Evolutionary conservation across 2,113 vertebrate species (phyloP), one percentile per base, ranked within the genome.

Genomic region (Lagopus leucura): DNA sequence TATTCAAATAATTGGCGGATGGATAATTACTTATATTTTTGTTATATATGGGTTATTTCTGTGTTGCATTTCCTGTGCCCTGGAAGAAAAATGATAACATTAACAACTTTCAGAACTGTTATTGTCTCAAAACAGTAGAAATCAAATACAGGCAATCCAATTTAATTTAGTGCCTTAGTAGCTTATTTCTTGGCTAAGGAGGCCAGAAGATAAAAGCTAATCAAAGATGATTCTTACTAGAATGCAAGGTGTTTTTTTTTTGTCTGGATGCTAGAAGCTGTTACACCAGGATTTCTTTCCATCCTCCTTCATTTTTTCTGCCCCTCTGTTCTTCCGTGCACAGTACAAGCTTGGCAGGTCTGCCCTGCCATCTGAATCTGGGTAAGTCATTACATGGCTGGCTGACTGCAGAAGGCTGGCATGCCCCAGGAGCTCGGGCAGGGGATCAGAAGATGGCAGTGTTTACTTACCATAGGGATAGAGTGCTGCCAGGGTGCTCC

Each of bases 401-500:
- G 21, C 58, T 73, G 78, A 8, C 48, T 57, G 65, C 43, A 67
- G 60, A 1, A 15, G 84, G 22, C 71, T 91, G 89, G 8, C n/a
- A 9, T 32, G 75, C 19, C 72, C 38, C 38, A 2, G 32, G 45
- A 78, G 47, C 61, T 55, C 32, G 69, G 76, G 67, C 55, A 19
- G 18, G 5, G 47, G 45, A 82, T 94, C 85, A 72, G 95, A 61
- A 90, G 88, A 57, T 88, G 95, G 76, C 93, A 92, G 88, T 92
- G 73, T 72, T 86, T 28, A 2, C 83, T 43, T 52, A 86, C 65
- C 30, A 38, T 40, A 83, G 86, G 47, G 60, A 72, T 77, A 0
- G 0, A 61, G 72, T 74, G 48, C 50, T 70, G 38, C 38, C 48
- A 43, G 28, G 43, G 43, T 79, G 38, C 43, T 70, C 8, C 30